Percentiles rank a stretch among this genome's conserved stretches.
Evolutionary conservation across 2,797 vertebrate species (phyloP).

Genomic region (Poeciliopsis presidionis): DNA sequence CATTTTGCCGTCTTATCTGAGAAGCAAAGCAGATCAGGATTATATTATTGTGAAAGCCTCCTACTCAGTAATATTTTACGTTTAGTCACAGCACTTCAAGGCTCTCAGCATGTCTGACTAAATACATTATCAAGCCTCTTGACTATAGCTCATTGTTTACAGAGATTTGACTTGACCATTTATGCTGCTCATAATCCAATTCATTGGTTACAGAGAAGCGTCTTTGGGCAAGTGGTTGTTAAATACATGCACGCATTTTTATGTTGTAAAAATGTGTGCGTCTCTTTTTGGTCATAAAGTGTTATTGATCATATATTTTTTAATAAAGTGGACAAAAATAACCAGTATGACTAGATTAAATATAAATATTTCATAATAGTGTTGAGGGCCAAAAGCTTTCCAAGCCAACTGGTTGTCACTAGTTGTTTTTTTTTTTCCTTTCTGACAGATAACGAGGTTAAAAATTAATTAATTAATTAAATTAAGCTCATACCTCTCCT

Average conservation of each 20-base stretch:
- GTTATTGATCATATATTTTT: neutral
- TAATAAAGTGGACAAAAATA: neutral
- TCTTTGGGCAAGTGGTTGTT: slow-evolving; percentile 92
- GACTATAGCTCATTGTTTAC: slow-evolving; percentile 83
- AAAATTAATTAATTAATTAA: too few species aligned
- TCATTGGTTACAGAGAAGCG: slow-evolving; percentile 85
- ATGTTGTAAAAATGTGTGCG: neutral
- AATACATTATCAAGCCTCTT: slow-evolving; percentile 83
- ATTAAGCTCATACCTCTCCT: too few species aligned
- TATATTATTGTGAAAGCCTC: slow-evolving; percentile 87
- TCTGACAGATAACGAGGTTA: too few species aligned
- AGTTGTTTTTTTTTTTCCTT: too few species aligned
- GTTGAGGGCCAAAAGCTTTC: neutral
- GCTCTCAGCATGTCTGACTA: slow-evolving; percentile 86
- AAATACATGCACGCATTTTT: slow-evolving; percentile 91
- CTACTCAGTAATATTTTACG: slow-evolving; percentile 86
- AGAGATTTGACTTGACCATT: slow-evolving; percentile 88
- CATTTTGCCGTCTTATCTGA: slow-evolving; percentile 83
- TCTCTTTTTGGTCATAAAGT: neutral
- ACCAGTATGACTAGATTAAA: neutral
- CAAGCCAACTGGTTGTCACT: neutral
- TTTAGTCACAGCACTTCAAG: slow-evolving; percentile 91
- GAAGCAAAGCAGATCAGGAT: slow-evolving; percentile 86
- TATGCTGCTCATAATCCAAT: slow-evolving; percentile 85
- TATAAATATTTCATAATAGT: neutral